Evolutionary conservation across 2,113 vertebrate genomes (phyloP).

Genomic region (Cebidichthys violaceus): DNA sequence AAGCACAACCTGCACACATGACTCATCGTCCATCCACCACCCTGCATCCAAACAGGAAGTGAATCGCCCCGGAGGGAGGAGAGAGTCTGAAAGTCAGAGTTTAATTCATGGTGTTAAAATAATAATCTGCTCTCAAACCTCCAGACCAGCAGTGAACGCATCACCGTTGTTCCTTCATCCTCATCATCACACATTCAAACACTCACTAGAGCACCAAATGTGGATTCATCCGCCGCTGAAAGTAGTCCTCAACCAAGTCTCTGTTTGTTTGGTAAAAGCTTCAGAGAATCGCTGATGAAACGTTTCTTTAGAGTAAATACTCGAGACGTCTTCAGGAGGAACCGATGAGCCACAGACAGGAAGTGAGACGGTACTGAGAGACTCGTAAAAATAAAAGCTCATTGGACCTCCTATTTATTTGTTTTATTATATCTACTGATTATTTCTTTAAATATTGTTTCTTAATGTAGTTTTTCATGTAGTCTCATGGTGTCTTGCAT

Average conservation of each 20-base stretch:
- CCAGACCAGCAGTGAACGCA: slow-evolving; percentile 1
- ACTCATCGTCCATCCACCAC: slow-evolving; percentile 36
- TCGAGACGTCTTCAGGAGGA: not conserved
- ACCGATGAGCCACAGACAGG: not conserved
- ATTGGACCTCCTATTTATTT: not conserved
- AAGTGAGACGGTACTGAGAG: not conserved
- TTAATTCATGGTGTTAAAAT: slow-evolving; percentile 46
- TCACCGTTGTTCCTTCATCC: not conserved
- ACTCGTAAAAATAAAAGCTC: not conserved
- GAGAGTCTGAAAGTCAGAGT: slow-evolving; percentile 17
- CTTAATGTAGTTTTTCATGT: not conserved
- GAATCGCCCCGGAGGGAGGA: slow-evolving; percentile 1
- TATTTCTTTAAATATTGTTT: not conserved
- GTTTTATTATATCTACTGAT: not conserved
- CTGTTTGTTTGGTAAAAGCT: not conserved
- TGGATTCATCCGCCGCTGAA: not conserved
- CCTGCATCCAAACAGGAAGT: slow-evolving; percentile 11
- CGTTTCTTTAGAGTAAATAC: too few species aligned
- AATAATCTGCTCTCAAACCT: slow-evolving; percentile 30
- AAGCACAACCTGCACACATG: slow-evolving; percentile 18
- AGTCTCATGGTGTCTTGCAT: too few species aligned
- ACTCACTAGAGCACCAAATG: not conserved
- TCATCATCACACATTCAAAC: too few species aligned
- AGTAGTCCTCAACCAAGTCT: not conserved
- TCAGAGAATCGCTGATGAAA: not conserved